A percentile compares a stretch with the other conserved stretches of the same genome.
Evolutionary conservation across 2,113 vertebrate species (phyloP).

Genomic region (Alaudala cheleensis): DNA sequence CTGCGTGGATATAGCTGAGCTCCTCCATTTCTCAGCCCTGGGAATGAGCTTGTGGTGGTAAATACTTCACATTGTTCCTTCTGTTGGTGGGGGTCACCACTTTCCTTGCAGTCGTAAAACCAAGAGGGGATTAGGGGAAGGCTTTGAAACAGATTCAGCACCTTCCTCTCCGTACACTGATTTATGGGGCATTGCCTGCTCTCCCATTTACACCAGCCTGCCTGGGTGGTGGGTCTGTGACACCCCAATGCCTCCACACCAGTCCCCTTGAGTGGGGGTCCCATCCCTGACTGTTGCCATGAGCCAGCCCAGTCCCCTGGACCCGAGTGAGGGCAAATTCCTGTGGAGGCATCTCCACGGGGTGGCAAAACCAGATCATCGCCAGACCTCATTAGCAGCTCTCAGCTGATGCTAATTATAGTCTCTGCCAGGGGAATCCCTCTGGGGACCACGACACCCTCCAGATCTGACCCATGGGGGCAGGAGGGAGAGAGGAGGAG

Average conservation of each 20-base stretch:
- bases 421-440: not conserved
- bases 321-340: rapidly evolving
- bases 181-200: not conserved
- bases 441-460: not conserved
- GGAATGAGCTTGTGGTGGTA: not conserved
- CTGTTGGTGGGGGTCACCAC: not conserved
- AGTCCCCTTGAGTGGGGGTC: rapidly evolving
- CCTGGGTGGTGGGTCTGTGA: not conserved
- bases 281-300: not conserved
- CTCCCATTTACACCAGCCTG: not conserved
- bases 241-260: rapidly evolving
- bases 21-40: not conserved
- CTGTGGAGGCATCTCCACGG: not conserved
- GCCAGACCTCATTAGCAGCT: not conserved
- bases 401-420: not conserved
- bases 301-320: not conserved
- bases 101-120: not conserved
- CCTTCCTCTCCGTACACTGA: not conserved
- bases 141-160: not conserved
- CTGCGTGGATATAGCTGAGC: not conserved
- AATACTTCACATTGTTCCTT: not conserved
- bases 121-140: not conserved
- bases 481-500: not conserved
- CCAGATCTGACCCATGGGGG: not conserved
- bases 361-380: not conserved